phyloP scores from a whole-genome alignment of 2,113 vertebrate genomes.

The Okapia johnstoni region DNA sequence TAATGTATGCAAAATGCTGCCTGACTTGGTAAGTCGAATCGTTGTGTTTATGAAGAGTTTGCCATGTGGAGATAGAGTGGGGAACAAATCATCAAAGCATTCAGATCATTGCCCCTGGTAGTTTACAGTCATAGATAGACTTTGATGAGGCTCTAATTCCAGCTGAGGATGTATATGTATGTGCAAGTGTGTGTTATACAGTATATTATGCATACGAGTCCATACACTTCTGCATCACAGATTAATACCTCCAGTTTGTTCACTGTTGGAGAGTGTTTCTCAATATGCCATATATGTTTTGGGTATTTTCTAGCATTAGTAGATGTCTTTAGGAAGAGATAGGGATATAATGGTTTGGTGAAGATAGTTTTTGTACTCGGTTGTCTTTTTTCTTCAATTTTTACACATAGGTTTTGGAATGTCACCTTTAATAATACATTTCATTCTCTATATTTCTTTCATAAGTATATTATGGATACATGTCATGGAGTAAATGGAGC shows the following conservation, averaged over 20 bases:
- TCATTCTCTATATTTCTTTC: neutral
- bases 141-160: neutral
- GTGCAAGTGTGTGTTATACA: no score
- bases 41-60: neutral
- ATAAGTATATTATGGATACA: neutral
- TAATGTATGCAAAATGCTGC: neutral
- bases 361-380: neutral
- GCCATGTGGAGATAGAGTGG: neutral
- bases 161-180: neutral
- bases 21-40: neutral
- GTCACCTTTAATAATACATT: neutral
- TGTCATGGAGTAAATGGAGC: neutral
- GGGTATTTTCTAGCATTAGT: neutral
- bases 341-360: neutral
- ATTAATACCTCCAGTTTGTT: neutral
- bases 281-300: neutral
- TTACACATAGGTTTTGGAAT: neutral
- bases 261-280: neutral
- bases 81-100: neutral
- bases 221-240: neutral
- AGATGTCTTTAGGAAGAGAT: neutral
- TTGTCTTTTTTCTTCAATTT: neutral
- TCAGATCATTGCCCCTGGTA: neutral
- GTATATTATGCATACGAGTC: neutral
- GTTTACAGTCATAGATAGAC: neutral